Base-by-base conservation (phyloP, 2,113 vertebrate genomes). In the Indicator indicator region DNA sequence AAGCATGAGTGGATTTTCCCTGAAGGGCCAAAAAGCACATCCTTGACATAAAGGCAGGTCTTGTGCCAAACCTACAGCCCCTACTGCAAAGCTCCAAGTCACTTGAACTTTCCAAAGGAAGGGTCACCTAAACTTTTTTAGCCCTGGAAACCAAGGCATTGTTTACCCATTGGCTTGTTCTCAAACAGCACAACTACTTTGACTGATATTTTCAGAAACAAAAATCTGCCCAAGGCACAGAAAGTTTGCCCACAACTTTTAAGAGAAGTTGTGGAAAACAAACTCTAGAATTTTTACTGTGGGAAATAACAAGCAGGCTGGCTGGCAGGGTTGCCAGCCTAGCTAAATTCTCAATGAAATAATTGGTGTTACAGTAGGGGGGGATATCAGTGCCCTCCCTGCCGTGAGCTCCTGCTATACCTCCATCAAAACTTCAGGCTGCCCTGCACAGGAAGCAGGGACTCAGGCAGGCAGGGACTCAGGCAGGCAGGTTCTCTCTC, bases 201-300 rank as follows among this genome's bases (percentile, higher is more conserved):
- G 67, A 88, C n/a, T 68, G 56, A 54, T 48, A 72, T 30, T 95
- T 72, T 84, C 62, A 88, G 88, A 90, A 93, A 82, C 10, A 84
- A 79, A 93, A 92, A 75, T 42, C 67, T 92, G 80, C 88, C 88
- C 73, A 72, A 90, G 80, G 94, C 92, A 92, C 30, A 83, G 95
- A 96, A 95, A 93, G 72, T 13, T 74, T 1, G 28, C 65, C 55
- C 48, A 72, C 85, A 56, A 52, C 78, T 40, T 48, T 68, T 71
- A 38, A 30, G 56, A 67, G 56, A 70, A 82, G 52, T 6, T 48
- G 56, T 18, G 10, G 68, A 82, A 86, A 75, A 84, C 1, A 5
- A 93, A 78, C 71, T 2, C 8, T 62, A 62, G 65, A 69, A 19
- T 44, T 86, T 86, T 65, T n/a, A 50, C 50, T 72, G 54, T 82